Evolutionary conservation across 2,888 invertebrate species (phyloP), one percentile per base, ranked within the genome.

Genomic region (Arrhopalites spinosus): DNA sequence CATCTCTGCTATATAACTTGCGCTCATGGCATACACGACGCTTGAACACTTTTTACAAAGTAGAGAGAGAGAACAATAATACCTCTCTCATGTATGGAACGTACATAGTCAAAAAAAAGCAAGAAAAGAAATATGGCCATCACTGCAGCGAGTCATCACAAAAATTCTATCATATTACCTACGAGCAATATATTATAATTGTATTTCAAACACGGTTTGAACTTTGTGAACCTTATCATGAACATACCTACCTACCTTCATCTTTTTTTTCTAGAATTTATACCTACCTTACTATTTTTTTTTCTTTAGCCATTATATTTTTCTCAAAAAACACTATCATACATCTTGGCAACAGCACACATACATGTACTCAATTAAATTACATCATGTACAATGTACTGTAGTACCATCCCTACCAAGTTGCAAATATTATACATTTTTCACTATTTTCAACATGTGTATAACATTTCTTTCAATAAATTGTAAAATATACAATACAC

Each of bases 271-370:
- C 59, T 25, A 61, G n/a, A n/a, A 25, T 25, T 61, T n/a, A 5
- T 61, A 11, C 59, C 20, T 23, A 13, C 13, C 25, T 25, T 61
- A 13, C 63, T 15, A 25, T 25, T 25, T 59, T 59, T 11, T 59
- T 59, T 59, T 59, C 23, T 59, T 59, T 11, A 23, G 1, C 25
- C 59, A 20, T 53, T 15, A 20, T 20, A 3, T 53, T 13, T 59
- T 59, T 59, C 59, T 20, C 59, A 59, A 59, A 23, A 17, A 20
- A 59, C 56, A 69, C 11, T 50, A 69, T 56, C 20, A 59, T 25
- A 11, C 25, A 23, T 25, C n/a, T n/a, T n/a, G n/a, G 20, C 69
- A 36, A 36, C 36, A 36, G 11, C 36, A 36, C 36, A 7, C 5
- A 36, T 36, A 23, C 5, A 56, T 56, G 56, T 3, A 23, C 56